Evolutionary conservation across 2,797 vertebrate genomes (phyloP), one percentile per base, ranked within the genome.

Genomic region (Pangasius sanitwongsei): DNA sequence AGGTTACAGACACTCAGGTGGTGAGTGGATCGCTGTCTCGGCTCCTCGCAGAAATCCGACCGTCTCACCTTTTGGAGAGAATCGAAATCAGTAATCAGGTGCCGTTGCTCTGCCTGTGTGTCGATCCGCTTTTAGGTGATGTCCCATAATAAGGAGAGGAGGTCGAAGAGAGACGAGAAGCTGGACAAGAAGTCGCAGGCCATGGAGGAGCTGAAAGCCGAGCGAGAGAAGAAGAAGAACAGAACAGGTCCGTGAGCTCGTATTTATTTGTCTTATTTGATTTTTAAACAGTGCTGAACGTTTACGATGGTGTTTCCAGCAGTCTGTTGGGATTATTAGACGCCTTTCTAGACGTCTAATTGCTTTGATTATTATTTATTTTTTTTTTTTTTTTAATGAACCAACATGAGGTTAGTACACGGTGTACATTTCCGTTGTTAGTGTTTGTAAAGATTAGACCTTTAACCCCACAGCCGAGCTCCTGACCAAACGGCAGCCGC

Each of bases 171-270:
- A 3, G 98, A 99, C 82, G 98, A 99, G 89, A 99, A 99, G 93
- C 96, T 98, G 87, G 99, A 99, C 94, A 99, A 99, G 93, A 99
- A 99, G 93, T 98, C 98, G 89, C 98, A 99, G 95, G 99, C 99
- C 90, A 99, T 99, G 99, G 99, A 99, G 90, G 99, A 99, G 89
- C 95, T 99, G 28, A 99, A 98, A 92, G 98, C 98, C 67, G 98
- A 99, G 88, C 95, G 98, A 82, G 98, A 99, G 93, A 99, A 99
- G 92, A 98, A 98, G 93, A 99, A 99, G 94, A 99, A 99, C 93
- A 98, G 97, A 95, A 99, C 99, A 87, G 98, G 99, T 99, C 89
- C 80, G 78, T 28, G 2, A 16, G 34, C 15, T 34, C 7, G 41
- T 86, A 25, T 31, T 31, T 55, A 1, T 80, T 5, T 31, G 6